A percentile compares a stretch with the other conserved stretches of the same genome.
Evolutionary conservation across 2,888 invertebrate genomes (phyloP).

Genomic region (Hipparchia semele): DNA sequence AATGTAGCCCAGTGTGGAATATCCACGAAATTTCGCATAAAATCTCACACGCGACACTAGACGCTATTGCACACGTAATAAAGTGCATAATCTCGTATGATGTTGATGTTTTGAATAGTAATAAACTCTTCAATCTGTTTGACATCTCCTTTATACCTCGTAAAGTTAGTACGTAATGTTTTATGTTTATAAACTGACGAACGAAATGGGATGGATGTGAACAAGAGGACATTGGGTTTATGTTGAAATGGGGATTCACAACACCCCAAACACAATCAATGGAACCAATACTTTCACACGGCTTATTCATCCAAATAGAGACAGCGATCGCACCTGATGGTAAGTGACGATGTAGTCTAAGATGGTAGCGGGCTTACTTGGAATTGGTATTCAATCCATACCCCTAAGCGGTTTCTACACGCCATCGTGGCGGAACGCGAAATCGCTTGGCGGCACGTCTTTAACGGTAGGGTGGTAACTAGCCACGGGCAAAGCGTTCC

Average conservation of each 20-base stretch:
- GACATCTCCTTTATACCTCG: conserved; percentile 37
- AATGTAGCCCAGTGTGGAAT: conserved; percentile 35
- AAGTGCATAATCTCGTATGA: conserved; percentile 26
- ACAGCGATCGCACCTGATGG: too few relatives aligned
- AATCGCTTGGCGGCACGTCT: too few relatives aligned
- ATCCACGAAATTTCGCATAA: conserved; percentile 24
- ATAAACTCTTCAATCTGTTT: conserved; percentile 41
- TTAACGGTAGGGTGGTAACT: too few relatives aligned
- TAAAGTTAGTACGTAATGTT: conserved; percentile 35
- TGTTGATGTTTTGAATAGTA: conserved; percentile 22
- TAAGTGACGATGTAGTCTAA: too few relatives aligned
- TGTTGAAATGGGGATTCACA: neutral
- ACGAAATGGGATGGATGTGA: conserved; percentile 15
- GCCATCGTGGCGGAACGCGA: too few relatives aligned
- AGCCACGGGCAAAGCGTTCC: too few relatives aligned
- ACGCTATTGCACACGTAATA: conserved; percentile 28
- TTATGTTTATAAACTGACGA: conserved; percentile 37
- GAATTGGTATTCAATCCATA: too few relatives aligned
- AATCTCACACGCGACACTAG: conserved; percentile 28
- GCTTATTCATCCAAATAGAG: too few relatives aligned
- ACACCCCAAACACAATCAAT: too few relatives aligned
- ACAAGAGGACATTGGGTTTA: neutral
- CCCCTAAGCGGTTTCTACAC: too few relatives aligned
- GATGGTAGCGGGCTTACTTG: too few relatives aligned
- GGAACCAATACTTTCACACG: too few relatives aligned